Conservation (phyloP, 1,140 invertebrate species). For the Drosophila dunni region DNA sequence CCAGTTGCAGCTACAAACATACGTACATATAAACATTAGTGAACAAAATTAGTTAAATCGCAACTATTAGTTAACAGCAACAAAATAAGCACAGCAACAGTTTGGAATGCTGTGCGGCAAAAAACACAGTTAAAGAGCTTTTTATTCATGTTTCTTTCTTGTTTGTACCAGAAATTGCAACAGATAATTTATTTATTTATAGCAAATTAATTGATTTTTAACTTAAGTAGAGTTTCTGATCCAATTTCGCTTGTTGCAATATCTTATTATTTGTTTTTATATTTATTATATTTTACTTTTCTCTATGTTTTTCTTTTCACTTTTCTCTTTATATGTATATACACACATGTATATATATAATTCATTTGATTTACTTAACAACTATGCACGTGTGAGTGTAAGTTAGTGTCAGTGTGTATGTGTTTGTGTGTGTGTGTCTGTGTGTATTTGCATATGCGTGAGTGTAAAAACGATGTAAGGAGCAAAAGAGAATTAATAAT, state of each 20-base stretch:
- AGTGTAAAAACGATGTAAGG: slow-evolving; percentile 39
- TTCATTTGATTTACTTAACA: slow-evolving; percentile 73
- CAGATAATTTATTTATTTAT: background rate
- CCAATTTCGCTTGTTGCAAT: slow-evolving; percentile 31
- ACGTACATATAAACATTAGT: slow-evolving; percentile 30
- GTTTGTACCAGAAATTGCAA: slow-evolving; percentile 39
- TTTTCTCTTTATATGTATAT: slow-evolving; percentile 33
- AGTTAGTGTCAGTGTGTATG: slow-evolving; percentile 1
- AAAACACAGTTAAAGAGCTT: slow-evolving; percentile 38
- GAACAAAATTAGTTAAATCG: slow-evolving; percentile 42
- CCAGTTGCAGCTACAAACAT: slow-evolving; percentile 34
- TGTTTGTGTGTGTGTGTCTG: slow-evolving; percentile 23
- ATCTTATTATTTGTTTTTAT: background rate
- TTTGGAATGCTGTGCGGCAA: slow-evolving; percentile 43
- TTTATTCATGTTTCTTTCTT: slow-evolving; percentile 25
- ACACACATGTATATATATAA: slow-evolving; percentile 54
- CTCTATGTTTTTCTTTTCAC: slow-evolving; percentile 8
- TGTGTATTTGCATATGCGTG: slow-evolving; percentile 16
- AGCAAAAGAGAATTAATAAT: slow-evolving; percentile 47
- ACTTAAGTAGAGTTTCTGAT: slow-evolving; percentile 13
- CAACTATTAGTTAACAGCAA: slow-evolving; percentile 48
- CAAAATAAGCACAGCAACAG: slow-evolving; percentile 45
- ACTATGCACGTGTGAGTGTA: slow-evolving; percentile 55
- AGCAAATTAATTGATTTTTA: no score
- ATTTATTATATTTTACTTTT: background rate